phyloP scores from a whole-genome alignment of 23 tunicate species.

The Styela clava region DNA sequence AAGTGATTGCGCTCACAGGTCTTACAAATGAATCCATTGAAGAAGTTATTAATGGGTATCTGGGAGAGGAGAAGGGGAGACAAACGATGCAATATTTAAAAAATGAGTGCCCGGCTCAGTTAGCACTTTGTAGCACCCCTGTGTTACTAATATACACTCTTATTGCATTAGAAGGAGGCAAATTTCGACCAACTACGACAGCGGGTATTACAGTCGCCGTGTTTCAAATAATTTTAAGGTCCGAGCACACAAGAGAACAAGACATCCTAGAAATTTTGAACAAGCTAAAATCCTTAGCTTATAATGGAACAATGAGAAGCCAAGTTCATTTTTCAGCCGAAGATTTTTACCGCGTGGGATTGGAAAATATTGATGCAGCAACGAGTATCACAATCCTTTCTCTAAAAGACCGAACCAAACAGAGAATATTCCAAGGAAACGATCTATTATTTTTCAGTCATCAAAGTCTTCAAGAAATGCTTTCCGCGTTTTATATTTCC shows the following conservation, averaged over 20 bases:
- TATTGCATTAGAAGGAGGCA: neutral
- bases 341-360: neutral
- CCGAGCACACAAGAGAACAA: neutral
- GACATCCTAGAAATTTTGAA: neutral
- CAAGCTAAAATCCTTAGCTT: neutral
- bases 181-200: neutral
- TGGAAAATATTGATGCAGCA: neutral
- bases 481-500: neutral
- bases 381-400: neutral
- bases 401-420: neutral
- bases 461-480: conserved; percentile 2
- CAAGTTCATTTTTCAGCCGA: neutral
- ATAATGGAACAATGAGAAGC: neutral
- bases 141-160: neutral
- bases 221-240: neutral
- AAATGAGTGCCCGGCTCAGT: neutral
- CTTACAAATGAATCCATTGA: neutral
- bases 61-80: neutral
- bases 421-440: neutral
- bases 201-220: neutral
- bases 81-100: neutral
- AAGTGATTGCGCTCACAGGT: conserved; percentile 6
- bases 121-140: conserved; percentile 1
- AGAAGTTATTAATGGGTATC: neutral
- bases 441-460: neutral